Base-by-base conservation (phyloP, 2,797 vertebrate species). In the Acrossocheilus fasciatus region DNA sequence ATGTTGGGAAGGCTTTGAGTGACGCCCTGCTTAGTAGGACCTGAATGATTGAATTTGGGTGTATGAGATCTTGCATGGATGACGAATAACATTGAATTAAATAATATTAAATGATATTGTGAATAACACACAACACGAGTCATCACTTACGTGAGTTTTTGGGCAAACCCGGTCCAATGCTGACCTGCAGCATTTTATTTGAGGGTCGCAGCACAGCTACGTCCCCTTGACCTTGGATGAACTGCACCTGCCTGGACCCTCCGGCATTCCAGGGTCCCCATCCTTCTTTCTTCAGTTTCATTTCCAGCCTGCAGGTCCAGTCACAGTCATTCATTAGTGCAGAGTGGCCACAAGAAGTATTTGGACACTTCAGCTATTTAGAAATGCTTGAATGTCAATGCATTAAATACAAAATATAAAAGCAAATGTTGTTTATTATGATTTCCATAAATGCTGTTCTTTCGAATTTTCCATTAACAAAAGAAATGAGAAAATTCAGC, bases 231-330 rank as follows among this genome's bases (percentile, higher is more conserved):
- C 97, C 97, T 91, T 96, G 97, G 52, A 96, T 90, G 81, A 99
- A 99, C 52, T 96, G 92, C 77, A 99, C 96, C 93, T 99, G 98
- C 43, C 98, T 95, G 82, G 98, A 97, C 23, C 97, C 96, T 0
- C 95, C 96, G 0, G 96, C 97, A 18, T 96, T 99, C 97, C 98
- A 95, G 52, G 98, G 98, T 9, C 98, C 98, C 98, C 98, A 99
- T 88, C 94, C 98, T 94, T 99, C 98, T 93, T 99, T 99, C 90
- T 99, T 99, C 93, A 99, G 91, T 92, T 99, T 99, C 93, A 99
- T 88, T 91, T 99, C 98, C 94, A 99, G 95, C 94, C 98, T 99
- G 30, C 74, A 50, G 34, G 14, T 34, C 64, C 79, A 66, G 34
- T 69, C 79, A 81, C 36, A 18, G 6, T 12, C 80, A 39, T n/a